phyloP scores from a whole-genome alignment of 2,797 vertebrate genomes.

The Dendrocincla tyrannina region DNA sequence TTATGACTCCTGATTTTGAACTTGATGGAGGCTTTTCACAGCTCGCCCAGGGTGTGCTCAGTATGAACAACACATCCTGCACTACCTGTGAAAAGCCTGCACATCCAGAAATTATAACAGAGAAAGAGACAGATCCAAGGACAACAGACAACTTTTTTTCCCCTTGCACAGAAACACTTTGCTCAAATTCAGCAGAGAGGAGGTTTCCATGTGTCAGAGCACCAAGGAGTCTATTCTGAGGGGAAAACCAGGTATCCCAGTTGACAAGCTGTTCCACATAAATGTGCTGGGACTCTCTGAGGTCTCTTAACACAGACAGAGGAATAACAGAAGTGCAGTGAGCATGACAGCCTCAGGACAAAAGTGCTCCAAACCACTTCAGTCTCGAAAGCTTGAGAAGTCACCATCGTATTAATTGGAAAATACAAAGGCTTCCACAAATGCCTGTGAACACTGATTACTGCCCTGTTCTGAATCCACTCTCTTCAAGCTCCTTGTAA shows the following conservation, averaged over 20 bases:
- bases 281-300: background rate
- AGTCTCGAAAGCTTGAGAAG: background rate
- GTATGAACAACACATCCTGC: background rate
- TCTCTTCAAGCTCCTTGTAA: slow-evolving; percentile 16
- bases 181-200: background rate
- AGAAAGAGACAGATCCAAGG: background rate
- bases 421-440: background rate
- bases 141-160: background rate
- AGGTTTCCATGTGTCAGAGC: background rate
- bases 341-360: background rate
- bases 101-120: background rate
- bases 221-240: background rate
- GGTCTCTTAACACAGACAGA: background rate
- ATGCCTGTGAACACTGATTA: background rate
- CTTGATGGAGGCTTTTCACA: background rate
- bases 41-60: background rate
- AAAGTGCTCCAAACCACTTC: background rate
- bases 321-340: background rate
- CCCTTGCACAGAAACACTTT: background rate
- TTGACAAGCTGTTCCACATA: background rate
- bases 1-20: background rate
- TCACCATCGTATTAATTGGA: background rate
- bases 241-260: background rate
- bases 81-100: background rate
- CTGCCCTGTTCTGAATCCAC: slow-evolving; percentile 8